Percentiles rank a stretch among this genome's conserved stretches.
Evolutionary conservation across 2,113 vertebrate genomes (phyloP).

Genomic region (Eulemur rufifrons): DNA sequence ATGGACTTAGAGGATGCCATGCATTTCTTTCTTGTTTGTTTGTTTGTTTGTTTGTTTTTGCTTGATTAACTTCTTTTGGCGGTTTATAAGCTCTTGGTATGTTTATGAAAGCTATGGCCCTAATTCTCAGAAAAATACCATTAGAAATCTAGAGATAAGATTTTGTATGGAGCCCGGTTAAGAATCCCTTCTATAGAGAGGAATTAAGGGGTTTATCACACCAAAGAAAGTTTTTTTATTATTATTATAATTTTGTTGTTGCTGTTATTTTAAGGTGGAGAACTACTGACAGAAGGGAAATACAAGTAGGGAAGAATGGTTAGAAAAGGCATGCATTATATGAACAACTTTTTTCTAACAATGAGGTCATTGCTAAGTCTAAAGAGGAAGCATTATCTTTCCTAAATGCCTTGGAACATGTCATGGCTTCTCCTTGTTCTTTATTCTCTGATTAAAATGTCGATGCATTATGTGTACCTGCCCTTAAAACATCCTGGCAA

Average conservation of each 20-base stretch:
- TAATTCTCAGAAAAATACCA: neutral
- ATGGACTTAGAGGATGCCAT: neutral
- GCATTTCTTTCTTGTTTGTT: neutral
- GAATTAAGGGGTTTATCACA: neutral
- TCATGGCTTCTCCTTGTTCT: neutral
- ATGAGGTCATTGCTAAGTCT: neutral
- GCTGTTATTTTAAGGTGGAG: neutral
- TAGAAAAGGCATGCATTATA: neutral
- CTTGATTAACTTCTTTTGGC: neutral
- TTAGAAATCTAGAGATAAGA: neutral
- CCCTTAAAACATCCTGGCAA: slow-evolving; percentile 23
- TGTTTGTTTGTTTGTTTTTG: neutral
- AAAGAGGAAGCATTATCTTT: neutral
- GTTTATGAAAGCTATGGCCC: neutral
- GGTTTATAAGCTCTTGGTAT: neutral
- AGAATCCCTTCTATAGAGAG: neutral
- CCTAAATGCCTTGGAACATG: neutral
- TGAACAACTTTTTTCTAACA: neutral
- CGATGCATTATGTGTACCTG: neutral
- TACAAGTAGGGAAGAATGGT: neutral
- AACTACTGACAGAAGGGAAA: neutral
- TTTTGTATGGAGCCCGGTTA: neutral
- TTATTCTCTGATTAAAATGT: slow-evolving; percentile 38
- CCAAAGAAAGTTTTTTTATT: neutral
- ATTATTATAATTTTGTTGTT: neutral